These are phyloP conservation scores for Carcina quercana DNA, from an alignment of 2,888 invertebrate species.

Conservation along the genomic window DNA sequence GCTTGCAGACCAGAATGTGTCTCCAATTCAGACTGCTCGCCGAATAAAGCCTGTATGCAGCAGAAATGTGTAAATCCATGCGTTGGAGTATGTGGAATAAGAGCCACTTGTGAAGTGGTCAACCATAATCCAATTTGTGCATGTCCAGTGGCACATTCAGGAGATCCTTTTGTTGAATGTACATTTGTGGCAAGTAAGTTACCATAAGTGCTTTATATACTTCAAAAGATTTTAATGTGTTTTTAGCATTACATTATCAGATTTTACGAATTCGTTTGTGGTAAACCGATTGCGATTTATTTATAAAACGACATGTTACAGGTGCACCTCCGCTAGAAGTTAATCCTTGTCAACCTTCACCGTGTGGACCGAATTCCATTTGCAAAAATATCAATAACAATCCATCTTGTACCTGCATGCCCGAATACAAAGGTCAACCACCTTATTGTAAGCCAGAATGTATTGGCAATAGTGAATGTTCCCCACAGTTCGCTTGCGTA, in stretches of 20 bases:
- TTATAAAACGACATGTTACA: no score
- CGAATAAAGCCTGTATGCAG: conserved; percentile 80
- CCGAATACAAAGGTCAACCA: conserved; percentile 80
- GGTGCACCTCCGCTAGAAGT: conserved; percentile 38
- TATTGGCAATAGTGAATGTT: conserved; percentile 83
- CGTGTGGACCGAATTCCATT: conserved; percentile 86
- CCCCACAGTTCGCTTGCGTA: conserved; percentile 80
- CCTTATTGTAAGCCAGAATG: conserved; percentile 89
- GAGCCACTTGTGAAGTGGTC: conserved; percentile 77
- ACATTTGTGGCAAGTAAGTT: conserved; percentile 46
- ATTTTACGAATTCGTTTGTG: no score
- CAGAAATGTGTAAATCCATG: conserved; percentile 85
- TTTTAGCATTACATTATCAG: no score
- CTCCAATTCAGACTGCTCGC: conserved; percentile 80
- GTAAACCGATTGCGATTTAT: no score
- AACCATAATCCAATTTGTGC: conserved; percentile 85
- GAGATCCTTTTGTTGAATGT: conserved; percentile 78
- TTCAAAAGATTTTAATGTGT: no score
- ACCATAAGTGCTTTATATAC: no score
- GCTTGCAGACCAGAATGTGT: conserved; percentile 84
- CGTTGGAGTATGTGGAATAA: conserved; percentile 79
- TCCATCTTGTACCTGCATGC: conserved; percentile 84
- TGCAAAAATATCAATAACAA: conserved; percentile 79
- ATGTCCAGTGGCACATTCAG: conserved; percentile 78
- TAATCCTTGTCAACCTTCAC: conserved; percentile 84